These are phyloP conservation scores for Camelus dromedarius DNA, from an alignment of 2,113 vertebrate species.

Conservation along the genomic window DNA sequence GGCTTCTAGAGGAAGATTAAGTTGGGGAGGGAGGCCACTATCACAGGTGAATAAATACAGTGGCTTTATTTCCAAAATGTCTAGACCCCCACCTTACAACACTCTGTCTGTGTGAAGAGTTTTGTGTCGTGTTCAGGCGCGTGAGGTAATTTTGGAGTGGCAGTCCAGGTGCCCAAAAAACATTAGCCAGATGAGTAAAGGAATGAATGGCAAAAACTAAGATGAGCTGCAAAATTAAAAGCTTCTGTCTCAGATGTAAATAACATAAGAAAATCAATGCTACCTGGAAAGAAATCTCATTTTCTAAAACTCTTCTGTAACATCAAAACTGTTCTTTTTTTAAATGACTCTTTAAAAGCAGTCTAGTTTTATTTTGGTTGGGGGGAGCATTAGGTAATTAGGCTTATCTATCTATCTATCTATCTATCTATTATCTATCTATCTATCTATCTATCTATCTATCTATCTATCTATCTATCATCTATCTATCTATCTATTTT, in stretches of 20 bases:
- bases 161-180: not conserved
- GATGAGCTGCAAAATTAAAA: constrained; percentile 1
- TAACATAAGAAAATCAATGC: constrained; percentile 16
- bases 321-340: not conserved
- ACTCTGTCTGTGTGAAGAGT: not conserved
- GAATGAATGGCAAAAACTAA: not conserved
- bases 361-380: too few species aligned
- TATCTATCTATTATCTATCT: too few species aligned
- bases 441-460: too few species aligned
- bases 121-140: not conserved
- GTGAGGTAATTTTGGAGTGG: not conserved
- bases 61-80: not conserved
- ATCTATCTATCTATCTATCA: too few species aligned
- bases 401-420: too few species aligned
- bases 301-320: constrained; percentile 28
- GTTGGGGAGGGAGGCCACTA: not conserved
- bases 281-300: constrained; percentile 8
- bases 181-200: not conserved
- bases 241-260: constrained; percentile 22
- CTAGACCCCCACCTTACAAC: not conserved
- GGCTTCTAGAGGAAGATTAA: not conserved
- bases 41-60: not conserved
- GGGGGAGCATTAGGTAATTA: too few species aligned
- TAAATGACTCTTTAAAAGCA: too few species aligned
- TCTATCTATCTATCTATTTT: too few species aligned